Percentiles rank a stretch among this genome's conserved stretches.
Conservation (phyloP, 2,797 vertebrate genomes). For the Phalanger gymnotis region DNA sequence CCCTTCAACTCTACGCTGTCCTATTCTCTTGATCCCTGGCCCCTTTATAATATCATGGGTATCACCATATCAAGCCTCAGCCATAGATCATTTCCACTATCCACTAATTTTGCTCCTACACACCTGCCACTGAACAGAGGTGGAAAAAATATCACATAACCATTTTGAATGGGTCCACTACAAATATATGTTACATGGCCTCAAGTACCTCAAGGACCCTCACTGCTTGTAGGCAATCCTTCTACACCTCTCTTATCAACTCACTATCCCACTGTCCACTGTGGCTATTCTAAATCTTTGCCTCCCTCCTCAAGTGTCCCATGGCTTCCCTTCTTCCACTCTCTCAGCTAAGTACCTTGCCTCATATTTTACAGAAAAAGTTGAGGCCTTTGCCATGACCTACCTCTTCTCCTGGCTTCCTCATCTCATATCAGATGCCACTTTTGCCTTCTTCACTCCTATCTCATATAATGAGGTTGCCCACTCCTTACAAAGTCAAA, state of each 20-base stretch:
- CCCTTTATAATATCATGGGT: not conserved
- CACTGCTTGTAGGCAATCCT: too few relatives aligned
- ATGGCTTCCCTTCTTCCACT: not conserved
- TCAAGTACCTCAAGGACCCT: not conserved
- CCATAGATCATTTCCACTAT: not conserved
- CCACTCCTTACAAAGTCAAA: too few relatives aligned
- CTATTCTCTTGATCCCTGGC: not conserved
- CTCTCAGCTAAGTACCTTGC: not conserved
- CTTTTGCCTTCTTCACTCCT: too few relatives aligned
- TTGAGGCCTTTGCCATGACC: too few relatives aligned
- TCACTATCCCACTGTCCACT: not conserved
- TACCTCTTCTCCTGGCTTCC: too few relatives aligned
- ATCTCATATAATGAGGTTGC: too few relatives aligned
- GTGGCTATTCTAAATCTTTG: not conserved
- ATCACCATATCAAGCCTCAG: not conserved
- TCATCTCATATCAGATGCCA: too few relatives aligned
- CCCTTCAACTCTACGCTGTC: not conserved
- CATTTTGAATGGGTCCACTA: not conserved
- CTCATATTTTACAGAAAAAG: not conserved
- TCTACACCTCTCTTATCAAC: not conserved
- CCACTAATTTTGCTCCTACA: not conserved
- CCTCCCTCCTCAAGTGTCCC: not conserved
- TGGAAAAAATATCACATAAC: not conserved
- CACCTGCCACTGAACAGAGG: not conserved
- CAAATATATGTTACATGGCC: not conserved